Evolutionary conservation across 2,113 vertebrate genomes (phyloP), one percentile per base, ranked within the genome.

Genomic region (Psettodes erumei): DNA sequence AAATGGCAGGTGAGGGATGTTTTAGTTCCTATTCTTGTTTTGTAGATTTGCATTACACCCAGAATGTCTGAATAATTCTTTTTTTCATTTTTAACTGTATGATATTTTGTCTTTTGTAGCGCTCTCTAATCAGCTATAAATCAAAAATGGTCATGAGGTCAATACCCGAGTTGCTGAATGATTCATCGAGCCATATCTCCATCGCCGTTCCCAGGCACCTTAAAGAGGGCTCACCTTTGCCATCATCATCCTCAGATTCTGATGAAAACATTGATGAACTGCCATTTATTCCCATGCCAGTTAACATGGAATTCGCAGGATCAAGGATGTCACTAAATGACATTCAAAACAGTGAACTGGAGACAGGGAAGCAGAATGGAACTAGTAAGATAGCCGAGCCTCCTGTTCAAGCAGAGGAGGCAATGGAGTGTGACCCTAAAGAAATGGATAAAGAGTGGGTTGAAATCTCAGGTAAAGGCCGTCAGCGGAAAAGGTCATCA

Each of bases 91-190:
- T n/a, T 25, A n/a, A 68, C 1, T 47, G 16, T 43, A 16, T 62
- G 25, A 27, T 51, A n/a, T 75, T 68, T 83, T 15, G 0, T 35
- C 23, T 72, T 77, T 87, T 91, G 56, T 86, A 99, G 98, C 95
- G 97, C 61, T 99, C 97, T 0, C 94, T 99, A 67, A 96, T 98
- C 93, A 97, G 95, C 92, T 99, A 98, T 88, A 99, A 99, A 88
- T 99, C 98, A 83, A 97, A 98, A 85, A 96, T 99, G 96, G 96
- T 97, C 71, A 94, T 98, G 92, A 94, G 97, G 60, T 96, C 98
- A 0, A 97, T 99, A 84, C 95, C 96, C 0, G 97, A 98, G 83
- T 86, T 99, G 74, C 90, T 99, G 60, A 95, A 97, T 62, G 97
- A 98, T 66, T 95, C 95, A 0, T 95, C 95, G 8, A 96, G 94